Percentiles rank a stretch among this genome's conserved stretches.
Conservation (phyloP, 2,797 vertebrate genomes). For the Apogon hyalosoma region DNA sequence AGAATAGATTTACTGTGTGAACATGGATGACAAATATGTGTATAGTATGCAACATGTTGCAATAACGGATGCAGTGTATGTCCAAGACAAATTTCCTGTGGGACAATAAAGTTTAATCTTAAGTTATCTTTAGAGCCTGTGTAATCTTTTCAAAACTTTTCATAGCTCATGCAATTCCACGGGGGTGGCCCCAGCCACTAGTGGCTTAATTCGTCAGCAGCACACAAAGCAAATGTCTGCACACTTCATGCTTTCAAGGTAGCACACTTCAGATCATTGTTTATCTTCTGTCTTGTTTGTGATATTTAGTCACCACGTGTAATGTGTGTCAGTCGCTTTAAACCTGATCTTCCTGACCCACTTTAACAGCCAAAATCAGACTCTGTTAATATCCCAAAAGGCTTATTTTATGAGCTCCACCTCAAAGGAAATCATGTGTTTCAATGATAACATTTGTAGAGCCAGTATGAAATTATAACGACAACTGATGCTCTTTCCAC, state of each 20-base stretch:
- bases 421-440: slow-evolving; percentile 20
- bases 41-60: too few species aligned
- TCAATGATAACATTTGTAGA: slow-evolving; percentile 24
- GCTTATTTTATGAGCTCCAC: slow-evolving; percentile 12
- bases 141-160: slow-evolving; percentile 28
- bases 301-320: slow-evolving; percentile 50
- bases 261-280: slow-evolving; percentile 35
- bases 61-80: too few species aligned
- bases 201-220: slow-evolving; percentile 28
- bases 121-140: slow-evolving; percentile 23
- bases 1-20: too few species aligned
- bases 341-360: slow-evolving; percentile 60
- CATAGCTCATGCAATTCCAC: slow-evolving; percentile 25
- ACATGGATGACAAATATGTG: too few species aligned
- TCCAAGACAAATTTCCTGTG: too few species aligned
- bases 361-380: slow-evolving; percentile 53
- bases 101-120: background rate
- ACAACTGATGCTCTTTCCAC: slow-evolving; percentile 20
- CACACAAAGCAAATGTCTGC: slow-evolving; percentile 23
- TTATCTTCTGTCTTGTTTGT: slow-evolving; percentile 39
- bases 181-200: slow-evolving; percentile 23
- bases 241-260: slow-evolving; percentile 32
- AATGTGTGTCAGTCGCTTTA: slow-evolving; percentile 51
- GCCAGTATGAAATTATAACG: slow-evolving; percentile 20
- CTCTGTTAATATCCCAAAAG: slow-evolving; percentile 46